These are phyloP conservation scores for Hylia prasina DNA, from an alignment of 2,113 vertebrate genomes.

Conservation along the genomic window DNA sequence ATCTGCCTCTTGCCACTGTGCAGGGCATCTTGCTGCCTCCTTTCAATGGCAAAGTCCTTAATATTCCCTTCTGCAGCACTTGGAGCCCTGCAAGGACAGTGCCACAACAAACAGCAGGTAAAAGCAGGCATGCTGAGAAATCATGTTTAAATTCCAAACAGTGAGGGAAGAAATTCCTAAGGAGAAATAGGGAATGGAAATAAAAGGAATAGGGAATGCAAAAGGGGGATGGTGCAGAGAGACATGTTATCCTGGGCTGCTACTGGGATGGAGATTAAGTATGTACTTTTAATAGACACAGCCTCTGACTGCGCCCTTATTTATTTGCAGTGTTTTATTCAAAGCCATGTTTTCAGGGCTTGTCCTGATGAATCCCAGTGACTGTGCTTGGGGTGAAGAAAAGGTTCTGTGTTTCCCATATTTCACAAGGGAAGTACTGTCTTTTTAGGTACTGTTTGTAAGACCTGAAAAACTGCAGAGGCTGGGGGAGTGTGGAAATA, in stretches of 20 bases:
- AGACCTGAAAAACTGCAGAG: neutral
- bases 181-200: neutral
- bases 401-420: neutral
- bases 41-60: accelerated
- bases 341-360: neutral
- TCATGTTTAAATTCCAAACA: neutral
- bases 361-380: neutral
- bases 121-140: neutral
- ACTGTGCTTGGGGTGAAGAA: neutral
- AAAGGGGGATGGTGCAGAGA: neutral
- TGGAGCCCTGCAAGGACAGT: neutral
- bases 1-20: accelerated
- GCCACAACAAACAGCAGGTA: neutral
- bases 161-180: neutral
- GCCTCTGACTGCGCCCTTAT: neutral
- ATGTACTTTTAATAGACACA: neutral
- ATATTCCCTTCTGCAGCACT: neutral
- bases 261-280: neutral
- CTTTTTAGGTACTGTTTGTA: neutral
- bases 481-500: neutral
- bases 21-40: neutral
- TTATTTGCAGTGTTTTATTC: neutral
- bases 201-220: neutral
- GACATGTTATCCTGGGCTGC: neutral
- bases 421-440: neutral